These are phyloP conservation scores for Clinocottus analis DNA, from an alignment of 2,113 vertebrate species.

Conservation along the genomic window DNA sequence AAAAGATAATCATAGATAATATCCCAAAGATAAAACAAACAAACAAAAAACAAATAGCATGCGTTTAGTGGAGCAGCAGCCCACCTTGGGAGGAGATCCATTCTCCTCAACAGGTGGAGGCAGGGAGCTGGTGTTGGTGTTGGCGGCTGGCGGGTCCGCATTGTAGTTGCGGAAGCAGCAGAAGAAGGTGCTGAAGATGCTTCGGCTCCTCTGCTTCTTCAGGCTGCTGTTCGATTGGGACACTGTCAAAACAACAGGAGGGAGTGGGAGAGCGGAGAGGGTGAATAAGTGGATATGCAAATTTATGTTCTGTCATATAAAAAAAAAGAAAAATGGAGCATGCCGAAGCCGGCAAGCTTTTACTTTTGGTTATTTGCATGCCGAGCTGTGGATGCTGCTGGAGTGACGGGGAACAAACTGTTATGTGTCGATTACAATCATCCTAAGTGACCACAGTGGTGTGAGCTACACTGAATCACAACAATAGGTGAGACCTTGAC, in stretches of 20 bases:
- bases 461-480: conserved; percentile 18
- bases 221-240: conserved; percentile 91
- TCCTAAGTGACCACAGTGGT: conserved; percentile 1
- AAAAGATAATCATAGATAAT: conserved; percentile 17
- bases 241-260: conserved; percentile 75
- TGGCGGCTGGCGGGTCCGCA: conserved; percentile 88
- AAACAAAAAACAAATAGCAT: neutral
- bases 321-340: neutral
- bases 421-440: neutral
- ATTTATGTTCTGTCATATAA: conserved; percentile 19
- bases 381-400: neutral
- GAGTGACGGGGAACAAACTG: conserved; percentile 7
- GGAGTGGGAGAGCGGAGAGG: conserved; percentile 16
- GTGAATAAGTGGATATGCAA: conserved; percentile 47
- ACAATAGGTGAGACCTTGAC: conserved; percentile 43
- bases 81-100: conserved; percentile 94
- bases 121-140: conserved; percentile 87
- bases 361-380: conserved; percentile 32
- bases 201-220: conserved; percentile 94
- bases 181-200: conserved; percentile 97
- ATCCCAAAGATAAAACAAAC: conserved; percentile 15
- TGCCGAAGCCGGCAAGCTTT: conserved; percentile 8
- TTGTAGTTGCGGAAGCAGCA: conserved; percentile 98
- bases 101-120: conserved; percentile 96
- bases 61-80: neutral